Evolutionary conservation across 2,113 vertebrate species (phyloP), one percentile per base, ranked within the genome.

Genomic region (Poecile atricapillus): DNA sequence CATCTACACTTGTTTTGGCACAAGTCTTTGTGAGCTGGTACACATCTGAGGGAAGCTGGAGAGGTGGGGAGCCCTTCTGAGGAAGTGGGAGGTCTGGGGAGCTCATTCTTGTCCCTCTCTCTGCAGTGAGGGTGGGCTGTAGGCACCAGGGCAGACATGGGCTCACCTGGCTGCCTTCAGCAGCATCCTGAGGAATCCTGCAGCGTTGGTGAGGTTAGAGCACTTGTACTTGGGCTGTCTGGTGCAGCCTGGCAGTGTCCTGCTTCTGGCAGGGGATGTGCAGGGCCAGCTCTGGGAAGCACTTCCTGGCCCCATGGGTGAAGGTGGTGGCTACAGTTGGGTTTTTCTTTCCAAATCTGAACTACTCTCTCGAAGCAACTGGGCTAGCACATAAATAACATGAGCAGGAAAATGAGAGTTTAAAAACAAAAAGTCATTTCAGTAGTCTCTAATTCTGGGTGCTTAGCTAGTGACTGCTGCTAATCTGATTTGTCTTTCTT

Each of bases 401-500:
- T 24, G 4, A 79, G 43, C 33, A 55, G 58, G 76, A 52, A 76
- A 68, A 47, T 30, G 28, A 43, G 33, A 41, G 14, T 59, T 83
- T 58, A 41, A 62, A 90, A 53, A 63, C 47, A 53, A 68, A 55
- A 80, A 68, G 7, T 11, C 24, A 44, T 82, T 96, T 90, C 37
- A 60, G 0, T 65, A 64, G n/a, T 83, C 10, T 69, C 19, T 86
- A 56, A 56, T 90, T 89, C 55, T 91, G 23, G 7, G 22, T 86
- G 39, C 63, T 92, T 89, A 91, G 53, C 71, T 89, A 53, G 59
- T 83, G 43, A 74, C 55, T 70, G 46, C 63, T 74, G 56, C 80
- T 94, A 74, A 91, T 93, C 91, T 89, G 87, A 86, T 95, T 86
- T 94, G 43, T 67, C 28, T 74, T 13, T 65, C 63, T 89, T 70